Evolutionary conservation across 1,140 invertebrate genomes (phyloP).

Genomic region (Camponotus floridanus): DNA sequence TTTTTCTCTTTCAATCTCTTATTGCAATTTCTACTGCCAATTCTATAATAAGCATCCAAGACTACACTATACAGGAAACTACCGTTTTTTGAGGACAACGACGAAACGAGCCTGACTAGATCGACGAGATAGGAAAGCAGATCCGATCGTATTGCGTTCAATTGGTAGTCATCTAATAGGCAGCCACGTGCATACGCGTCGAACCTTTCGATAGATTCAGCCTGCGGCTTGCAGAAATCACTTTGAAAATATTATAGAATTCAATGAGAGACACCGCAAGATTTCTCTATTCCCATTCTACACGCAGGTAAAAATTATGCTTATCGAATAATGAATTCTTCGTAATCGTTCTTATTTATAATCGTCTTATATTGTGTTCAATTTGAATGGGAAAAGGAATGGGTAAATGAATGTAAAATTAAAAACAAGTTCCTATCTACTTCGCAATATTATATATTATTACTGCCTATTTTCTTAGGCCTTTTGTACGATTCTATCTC

Average conservation of each 20-base stretch:
- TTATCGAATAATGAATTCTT: too few species aligned
- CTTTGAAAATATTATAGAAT: background rate
- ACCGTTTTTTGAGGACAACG: background rate
- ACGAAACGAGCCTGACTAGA: conserved; percentile 14
- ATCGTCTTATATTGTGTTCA: too few species aligned
- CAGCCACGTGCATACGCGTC: background rate
- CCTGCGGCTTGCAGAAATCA: background rate
- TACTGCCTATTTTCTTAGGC: too few species aligned
- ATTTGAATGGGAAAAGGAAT: too few species aligned
- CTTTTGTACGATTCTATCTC: background rate
- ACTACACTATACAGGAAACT: background rate
- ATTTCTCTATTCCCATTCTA: background rate
- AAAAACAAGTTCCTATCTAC: background rate
- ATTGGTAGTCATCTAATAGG: conserved; percentile 39
- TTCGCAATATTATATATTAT: background rate
- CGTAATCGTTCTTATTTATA: too few species aligned
- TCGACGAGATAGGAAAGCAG: conserved; percentile 3
- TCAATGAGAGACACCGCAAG: background rate
- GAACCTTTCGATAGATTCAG: background rate
- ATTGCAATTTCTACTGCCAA: background rate
- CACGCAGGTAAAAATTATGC: too few species aligned
- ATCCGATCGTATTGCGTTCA: conserved; percentile 27
- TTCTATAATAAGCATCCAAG: background rate
- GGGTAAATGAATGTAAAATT: too few species aligned
- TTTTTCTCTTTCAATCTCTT: background rate